Evolutionary conservation across 2,113 vertebrate species (phyloP).

Genomic region (Malurus cyaneus): DNA sequence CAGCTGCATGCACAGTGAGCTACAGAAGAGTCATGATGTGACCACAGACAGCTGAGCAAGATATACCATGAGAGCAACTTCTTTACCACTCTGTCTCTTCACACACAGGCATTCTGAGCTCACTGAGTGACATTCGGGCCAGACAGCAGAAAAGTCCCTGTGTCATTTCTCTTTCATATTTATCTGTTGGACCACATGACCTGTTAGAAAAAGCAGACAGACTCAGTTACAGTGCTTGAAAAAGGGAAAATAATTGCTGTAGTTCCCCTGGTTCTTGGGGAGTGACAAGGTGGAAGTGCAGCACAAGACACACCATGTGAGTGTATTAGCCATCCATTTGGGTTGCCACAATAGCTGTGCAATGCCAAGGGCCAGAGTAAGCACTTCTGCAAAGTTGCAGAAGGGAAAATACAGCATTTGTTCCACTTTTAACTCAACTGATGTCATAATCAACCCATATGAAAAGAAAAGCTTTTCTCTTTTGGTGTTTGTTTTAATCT

Average conservation of each 20-base stretch:
- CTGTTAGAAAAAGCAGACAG: constrained; percentile 23
- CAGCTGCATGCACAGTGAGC: neutral
- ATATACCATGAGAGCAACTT: neutral
- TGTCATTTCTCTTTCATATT: neutral
- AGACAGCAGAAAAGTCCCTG: neutral
- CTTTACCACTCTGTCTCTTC: neutral
- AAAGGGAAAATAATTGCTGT: neutral
- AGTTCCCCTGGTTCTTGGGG: neutral
- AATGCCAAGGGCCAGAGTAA: neutral
- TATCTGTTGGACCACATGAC: neutral
- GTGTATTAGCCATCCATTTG: neutral
- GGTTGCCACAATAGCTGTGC: neutral
- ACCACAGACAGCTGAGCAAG: neutral
- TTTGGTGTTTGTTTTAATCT: neutral
- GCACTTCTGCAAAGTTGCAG: neutral
- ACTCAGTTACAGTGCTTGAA: neutral
- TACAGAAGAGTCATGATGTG: neutral
- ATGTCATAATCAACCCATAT: neutral
- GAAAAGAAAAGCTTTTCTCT: neutral
- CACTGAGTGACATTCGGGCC: neutral
- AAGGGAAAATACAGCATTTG: neutral
- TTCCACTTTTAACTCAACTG: neutral
- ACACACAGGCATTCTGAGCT: neutral
- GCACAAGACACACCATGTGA: neutral
- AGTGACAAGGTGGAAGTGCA: neutral